Base-by-base conservation (phyloP, 1,140 invertebrate genomes). In the Drosophila orena region DNA sequence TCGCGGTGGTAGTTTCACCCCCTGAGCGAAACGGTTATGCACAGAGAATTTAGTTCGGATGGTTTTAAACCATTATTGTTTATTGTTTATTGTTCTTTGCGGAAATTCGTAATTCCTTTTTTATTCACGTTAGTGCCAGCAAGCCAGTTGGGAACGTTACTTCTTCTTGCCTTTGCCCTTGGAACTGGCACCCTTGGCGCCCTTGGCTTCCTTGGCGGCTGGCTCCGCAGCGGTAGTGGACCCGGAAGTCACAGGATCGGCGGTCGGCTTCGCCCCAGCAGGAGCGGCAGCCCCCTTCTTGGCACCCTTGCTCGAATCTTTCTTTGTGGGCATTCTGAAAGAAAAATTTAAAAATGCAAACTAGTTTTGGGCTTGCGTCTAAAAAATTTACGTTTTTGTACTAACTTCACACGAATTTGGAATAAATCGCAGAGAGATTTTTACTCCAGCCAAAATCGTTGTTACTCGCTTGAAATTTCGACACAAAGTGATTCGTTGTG, bases 141-240 rank as follows among this genome's bases (percentile, higher is more conserved):
- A 30, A 30, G 10, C 11, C 14, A 10, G 59, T 3, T 30, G 6
- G n/a, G 15, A 22, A 40, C 6, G 3, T 50, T 65, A 75, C 59
- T 76, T 76, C 42, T 68, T 76, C 17, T 66, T 66, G 37, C 37
- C 37, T 15, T 77, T 77, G n/a, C 20, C 42, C 34, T 77, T 77
- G n/a, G n/a, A n/a, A n/a, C n/a, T n/a, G n/a, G n/a, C n/a, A n/a
- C n/a, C n/a, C n/a, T 77, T 60, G 34, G 49, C 6, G 7, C 22
- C 55, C 38, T 69, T 77, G 3, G 42, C 5, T 3, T 54, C 53
- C 17, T 76, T 76, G 11, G 35, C 34, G 1, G 54, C 17, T 3
- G 47, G 30, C 10, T 65, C 61, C 11, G n/a, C 22, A 0, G 54
- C 8, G 3, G 22, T 11, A 6, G 15, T 52, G 3, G 52, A 38